Evolutionary conservation across 2,888 invertebrate species (phyloP), one percentile per base, ranked within the genome.

Genomic region (Limenitis camilla): DNA sequence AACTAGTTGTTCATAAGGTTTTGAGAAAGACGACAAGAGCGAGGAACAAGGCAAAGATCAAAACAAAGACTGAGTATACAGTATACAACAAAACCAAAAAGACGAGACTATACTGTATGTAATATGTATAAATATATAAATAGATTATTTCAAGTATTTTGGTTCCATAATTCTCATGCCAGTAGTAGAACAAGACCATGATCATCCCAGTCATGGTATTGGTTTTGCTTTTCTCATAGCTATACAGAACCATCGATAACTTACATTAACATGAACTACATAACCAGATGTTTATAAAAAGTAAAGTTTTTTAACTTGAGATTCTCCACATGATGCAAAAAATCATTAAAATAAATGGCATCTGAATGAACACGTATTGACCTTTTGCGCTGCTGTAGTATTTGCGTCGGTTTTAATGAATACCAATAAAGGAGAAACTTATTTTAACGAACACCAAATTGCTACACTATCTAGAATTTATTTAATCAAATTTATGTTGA

Each of bases 371-470:
- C 53, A 50, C 55, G 51, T 55, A 55, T 52, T 52, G 54, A 54
- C 54, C 58, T 55, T 58, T 55, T 58, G 47, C 49, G 55, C 52
- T 35, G 44, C 32, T 40, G 47, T 45, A 48, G 54, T 66, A 47
- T 53, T 50, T 43, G 47, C 53, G 39, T 56, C 38, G 39, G 36
- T 53, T 57, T 49, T 60, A 60, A 60, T 60, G 60, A 60, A 55
- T 46, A 39, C 60, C 60, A 55, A 52, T 60, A 58, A 60, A 55
- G 55, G 59, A 50, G 50, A 52, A 6, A 48, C 51, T 48, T 51
- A 51, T 53, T 58, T 56, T 51, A 56, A 56, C 52, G 52, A 52
- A 49, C 52, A 48, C 40, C 49, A 55, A 56, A 53, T 57, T 52
- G 33, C 43, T 36, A 49, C 36, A 39, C 55, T 47, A 49, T 49